Base-by-base conservation (phyloP, 2,888 invertebrate species). In the Drosophila cracens region DNA sequence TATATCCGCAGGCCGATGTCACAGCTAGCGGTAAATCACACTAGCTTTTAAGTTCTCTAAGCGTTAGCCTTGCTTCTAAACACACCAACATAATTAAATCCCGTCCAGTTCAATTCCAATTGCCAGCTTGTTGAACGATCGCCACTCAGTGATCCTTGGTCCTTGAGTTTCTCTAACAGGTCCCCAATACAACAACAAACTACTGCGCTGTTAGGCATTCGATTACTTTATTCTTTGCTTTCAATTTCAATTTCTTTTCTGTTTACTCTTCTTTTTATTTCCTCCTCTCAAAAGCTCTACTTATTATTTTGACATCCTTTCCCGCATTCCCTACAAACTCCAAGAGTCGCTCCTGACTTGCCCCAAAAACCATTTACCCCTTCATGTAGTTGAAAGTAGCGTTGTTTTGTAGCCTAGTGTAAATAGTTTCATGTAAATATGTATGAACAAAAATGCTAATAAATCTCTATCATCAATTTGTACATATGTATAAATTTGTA, bases 261-360 rank as follows among this genome's bases (percentile, higher is more conserved):
- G 31, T 66, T 67, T 70, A 43, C 29, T 38, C 8, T 25, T 33
- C 57, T 67, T 66, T 66, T 40, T 48, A 54, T 76, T 62, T 62
- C 57, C n/a, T 10, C 67, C 59, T n/a, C 27, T 27, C 67, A 59
- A 48, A 38, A 56, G 18, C 61, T 78, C 48, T 53, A 36, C 38
- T 34, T 63, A 58, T 76, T 72, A 60, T 79, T 69, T 78, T 74
- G 36, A 65, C n/a, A 21, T 81, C 76, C 64, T 58, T 46, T 74
- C 84, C 77, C 62, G 53, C 38, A 21, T 21, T 67, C 88, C 91
- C 58, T 8, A 43, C 38, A 73, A 64, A 66, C 4, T 94, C 95
- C 95, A 95, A 88, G 91, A 94, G 94, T 93, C 94, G 94, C 61
- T 82, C 90, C 95, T 94, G 94, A 94, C 94, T 94, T 94, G 93